A percentile compares a stretch with the other conserved stretches of the same genome.
Evolutionary conservation across 2,888 invertebrate species (phyloP).

Genomic region (Electrophaes corylata): DNA sequence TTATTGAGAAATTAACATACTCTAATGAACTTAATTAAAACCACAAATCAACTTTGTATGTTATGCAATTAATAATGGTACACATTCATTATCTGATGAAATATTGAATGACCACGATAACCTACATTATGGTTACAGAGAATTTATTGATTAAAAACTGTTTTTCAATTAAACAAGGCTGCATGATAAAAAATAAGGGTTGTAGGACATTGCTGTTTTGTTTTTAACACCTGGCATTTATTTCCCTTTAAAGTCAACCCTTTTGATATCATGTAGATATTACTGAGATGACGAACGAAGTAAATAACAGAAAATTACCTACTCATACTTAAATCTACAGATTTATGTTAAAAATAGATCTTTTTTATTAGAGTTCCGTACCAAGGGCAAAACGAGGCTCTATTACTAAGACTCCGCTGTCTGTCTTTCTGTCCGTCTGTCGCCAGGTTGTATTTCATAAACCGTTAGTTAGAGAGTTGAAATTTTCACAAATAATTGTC

Average conservation of each 20-base stretch:
- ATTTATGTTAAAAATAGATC: too few species aligned
- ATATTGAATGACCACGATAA: constrained; percentile 31
- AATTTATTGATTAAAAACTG: constrained; percentile 2
- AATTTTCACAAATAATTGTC: too few species aligned
- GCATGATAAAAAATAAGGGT: not conserved
- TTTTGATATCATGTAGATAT: not conserved
- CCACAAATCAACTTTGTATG: constrained; percentile 2
- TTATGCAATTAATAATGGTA: constrained; percentile 1
- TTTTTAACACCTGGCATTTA: not conserved
- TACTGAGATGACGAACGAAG: too few species aligned
- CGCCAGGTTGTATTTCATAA: too few species aligned
- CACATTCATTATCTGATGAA: constrained; percentile 44
- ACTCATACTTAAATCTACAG: too few species aligned
- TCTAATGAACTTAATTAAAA: constrained; percentile 7
- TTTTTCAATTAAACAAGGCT: not conserved
- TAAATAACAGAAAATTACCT: too few species aligned
- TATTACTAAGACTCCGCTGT: too few species aligned
- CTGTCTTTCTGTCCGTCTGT: too few species aligned
- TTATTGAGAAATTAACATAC: not conserved
- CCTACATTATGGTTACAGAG: constrained; percentile 15
- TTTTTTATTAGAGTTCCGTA: too few species aligned
- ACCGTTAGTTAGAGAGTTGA: too few species aligned
- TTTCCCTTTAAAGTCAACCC: not conserved
- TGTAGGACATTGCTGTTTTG: not conserved
- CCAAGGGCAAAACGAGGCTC: too few species aligned